Evolutionary conservation across 2,888 invertebrate species (phyloP).

Genomic region (Phanerotoma sp.): DNA sequence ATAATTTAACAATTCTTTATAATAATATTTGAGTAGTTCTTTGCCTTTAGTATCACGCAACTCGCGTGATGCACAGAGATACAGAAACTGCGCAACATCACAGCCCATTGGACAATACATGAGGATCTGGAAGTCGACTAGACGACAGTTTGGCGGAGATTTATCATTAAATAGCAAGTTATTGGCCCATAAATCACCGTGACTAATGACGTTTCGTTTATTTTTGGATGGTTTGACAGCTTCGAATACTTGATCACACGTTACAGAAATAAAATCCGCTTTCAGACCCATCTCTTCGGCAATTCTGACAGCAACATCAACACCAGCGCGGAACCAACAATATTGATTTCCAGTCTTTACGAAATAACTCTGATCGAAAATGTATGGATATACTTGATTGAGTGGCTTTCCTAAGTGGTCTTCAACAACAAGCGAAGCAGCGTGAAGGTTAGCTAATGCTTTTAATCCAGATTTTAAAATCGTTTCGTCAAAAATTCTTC

Average conservation of each 20-base stretch:
- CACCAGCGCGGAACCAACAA: conserved; percentile 39
- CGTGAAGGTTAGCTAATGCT: conserved; percentile 47
- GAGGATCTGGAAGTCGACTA: conserved; percentile 72
- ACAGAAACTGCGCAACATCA: conserved; percentile 64
- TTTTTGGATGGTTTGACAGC: conserved; percentile 41
- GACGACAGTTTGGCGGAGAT: conserved; percentile 61
- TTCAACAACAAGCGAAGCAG: conserved; percentile 47
- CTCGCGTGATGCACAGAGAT: conserved; percentile 60
- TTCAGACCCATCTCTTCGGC: conserved; percentile 40
- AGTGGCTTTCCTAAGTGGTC: conserved; percentile 37
- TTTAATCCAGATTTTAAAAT: conserved; percentile 40
- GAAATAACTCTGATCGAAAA: conserved; percentile 42
- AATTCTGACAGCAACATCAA: conserved; percentile 37
- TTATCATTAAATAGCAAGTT: conserved; percentile 63
- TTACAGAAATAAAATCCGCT: conserved; percentile 26
- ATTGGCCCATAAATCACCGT: conserved; percentile 68
- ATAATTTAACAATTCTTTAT: conserved; percentile 42
- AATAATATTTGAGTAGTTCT: conserved; percentile 63
- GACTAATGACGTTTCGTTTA: conserved; percentile 61
- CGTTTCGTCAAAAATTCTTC: conserved; percentile 39
- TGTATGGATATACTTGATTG: conserved; percentile 38
- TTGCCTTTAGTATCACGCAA: conserved; percentile 60
- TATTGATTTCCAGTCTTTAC: conserved; percentile 28
- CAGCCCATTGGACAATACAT: conserved; percentile 68
- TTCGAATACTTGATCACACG: conserved; percentile 35